Percentiles rank a stretch among this genome's conserved stretches.
Conservation (phyloP, 2,797 vertebrate genomes). For the Hylomyscus alleni region DNA sequence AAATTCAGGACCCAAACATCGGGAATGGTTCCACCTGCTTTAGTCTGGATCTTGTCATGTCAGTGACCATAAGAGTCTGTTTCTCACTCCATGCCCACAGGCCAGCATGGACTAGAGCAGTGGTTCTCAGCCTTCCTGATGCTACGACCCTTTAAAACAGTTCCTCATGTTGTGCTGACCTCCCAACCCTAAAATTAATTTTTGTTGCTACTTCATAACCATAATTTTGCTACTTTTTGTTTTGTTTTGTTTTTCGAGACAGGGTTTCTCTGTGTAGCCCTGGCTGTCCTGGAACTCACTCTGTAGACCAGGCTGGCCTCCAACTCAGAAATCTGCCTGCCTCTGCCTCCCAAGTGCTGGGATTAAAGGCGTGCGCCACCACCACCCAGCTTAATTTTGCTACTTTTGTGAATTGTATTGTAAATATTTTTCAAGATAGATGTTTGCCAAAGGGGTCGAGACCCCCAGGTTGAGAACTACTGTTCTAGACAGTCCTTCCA, state of each 20-base stretch:
- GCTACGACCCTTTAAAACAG: not conserved
- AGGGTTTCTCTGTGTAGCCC: too few relatives aligned
- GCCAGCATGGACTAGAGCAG: not conserved
- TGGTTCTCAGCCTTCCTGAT: not conserved
- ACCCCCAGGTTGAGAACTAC: not conserved
- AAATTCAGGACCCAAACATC: not conserved
- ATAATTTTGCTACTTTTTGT: not conserved
- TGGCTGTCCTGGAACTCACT: too few relatives aligned
- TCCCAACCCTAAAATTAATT: not conserved
- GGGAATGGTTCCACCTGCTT: not conserved
- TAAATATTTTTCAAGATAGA: not conserved
- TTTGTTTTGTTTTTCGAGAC: too few relatives aligned
- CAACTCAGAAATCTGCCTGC: too few relatives aligned
- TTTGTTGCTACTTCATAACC: not conserved
- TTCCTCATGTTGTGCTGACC: not conserved
- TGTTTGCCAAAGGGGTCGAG: not conserved
- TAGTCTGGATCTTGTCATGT: not conserved
- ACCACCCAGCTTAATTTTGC: too few relatives aligned
- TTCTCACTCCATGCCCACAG: not conserved
- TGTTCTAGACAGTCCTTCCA: not conserved
- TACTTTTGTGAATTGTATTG: not conserved
- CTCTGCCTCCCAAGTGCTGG: too few relatives aligned
- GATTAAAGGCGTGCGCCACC: too few relatives aligned
- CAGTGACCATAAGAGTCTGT: not conserved
- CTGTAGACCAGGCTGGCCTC: too few relatives aligned